These are phyloP conservation scores for Percopsis omiscomaycus DNA, from an alignment of 2,797 vertebrate genomes.

Conservation along the genomic window DNA sequence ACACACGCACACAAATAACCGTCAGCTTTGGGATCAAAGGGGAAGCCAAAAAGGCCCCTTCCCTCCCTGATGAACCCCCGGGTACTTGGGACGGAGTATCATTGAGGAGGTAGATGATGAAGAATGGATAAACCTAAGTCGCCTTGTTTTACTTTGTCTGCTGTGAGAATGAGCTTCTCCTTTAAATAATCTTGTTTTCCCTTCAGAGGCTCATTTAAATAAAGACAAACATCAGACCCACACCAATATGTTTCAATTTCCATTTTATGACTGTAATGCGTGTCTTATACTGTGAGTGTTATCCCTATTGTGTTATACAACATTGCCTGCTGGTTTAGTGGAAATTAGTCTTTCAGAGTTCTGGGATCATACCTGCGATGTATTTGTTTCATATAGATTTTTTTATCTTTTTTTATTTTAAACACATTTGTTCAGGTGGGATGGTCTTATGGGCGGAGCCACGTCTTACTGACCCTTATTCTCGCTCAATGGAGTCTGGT, in stretches of 20 bases:
- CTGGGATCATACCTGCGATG: no score
- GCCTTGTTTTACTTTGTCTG: constrained; percentile 66
- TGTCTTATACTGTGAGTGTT: constrained; percentile 47
- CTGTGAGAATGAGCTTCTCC: constrained; percentile 48
- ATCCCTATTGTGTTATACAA: constrained; percentile 1
- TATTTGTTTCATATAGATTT: neutral
- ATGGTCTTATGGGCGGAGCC: constrained; percentile 10
- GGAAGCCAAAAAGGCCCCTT: constrained; percentile 23
- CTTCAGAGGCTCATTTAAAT: constrained; percentile 54
- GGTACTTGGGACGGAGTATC: constrained; percentile 25
- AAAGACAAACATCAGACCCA: constrained; percentile 48
- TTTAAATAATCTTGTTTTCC: constrained; percentile 30
- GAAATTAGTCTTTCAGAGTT: no score
- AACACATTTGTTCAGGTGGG: constrained; percentile 9
- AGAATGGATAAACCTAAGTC: constrained; percentile 54
- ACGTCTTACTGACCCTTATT: constrained; percentile 21
- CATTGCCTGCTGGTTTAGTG: no score
- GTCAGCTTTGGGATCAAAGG: constrained; percentile 33
- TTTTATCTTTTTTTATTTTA: constrained; percentile 31
- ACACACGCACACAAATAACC: constrained; percentile 1
- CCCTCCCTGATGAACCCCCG: constrained; percentile 30
- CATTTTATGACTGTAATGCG: constrained; percentile 48
- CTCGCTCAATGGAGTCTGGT: constrained; percentile 16
- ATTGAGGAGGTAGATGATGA: constrained; percentile 11
- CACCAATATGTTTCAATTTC: constrained; percentile 43